A percentile compares a stretch with the other conserved stretches of the same genome.
These are phyloP conservation scores for Lasioglossum morio DNA, from an alignment of 2,888 invertebrate species.

Conservation along the genomic window DNA sequence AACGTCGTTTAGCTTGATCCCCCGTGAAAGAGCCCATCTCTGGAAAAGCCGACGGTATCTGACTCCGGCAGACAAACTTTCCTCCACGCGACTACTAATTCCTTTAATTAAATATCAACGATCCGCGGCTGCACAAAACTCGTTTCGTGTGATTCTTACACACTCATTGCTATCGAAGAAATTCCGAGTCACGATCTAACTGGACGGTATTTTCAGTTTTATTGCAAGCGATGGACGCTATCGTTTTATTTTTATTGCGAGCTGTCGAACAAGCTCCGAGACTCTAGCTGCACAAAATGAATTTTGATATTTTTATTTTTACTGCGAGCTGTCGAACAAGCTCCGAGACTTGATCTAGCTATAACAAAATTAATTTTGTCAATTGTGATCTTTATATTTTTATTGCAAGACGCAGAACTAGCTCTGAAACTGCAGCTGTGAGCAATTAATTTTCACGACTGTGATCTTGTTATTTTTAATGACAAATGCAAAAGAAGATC, in stretches of 20 bases:
- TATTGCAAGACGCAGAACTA: too few relatives aligned
- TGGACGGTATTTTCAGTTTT: background rate
- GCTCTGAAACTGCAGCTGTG: too few relatives aligned
- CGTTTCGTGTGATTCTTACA: too few relatives aligned
- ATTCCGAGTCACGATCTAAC: background rate
- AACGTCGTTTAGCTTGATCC: conserved; percentile 54
- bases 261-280: too few relatives aligned
- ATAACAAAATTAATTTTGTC: too few relatives aligned
- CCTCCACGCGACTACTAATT: background rate
- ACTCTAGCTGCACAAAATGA: background rate
- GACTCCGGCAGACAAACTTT: background rate
- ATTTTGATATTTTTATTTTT: background rate
- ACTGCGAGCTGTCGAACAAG: rapidly evolving
- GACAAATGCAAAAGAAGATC: background rate
- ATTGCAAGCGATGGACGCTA: background rate
- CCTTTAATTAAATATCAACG: background rate
- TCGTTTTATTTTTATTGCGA: background rate
- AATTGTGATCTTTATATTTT: too few relatives aligned
- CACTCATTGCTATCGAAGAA: background rate
- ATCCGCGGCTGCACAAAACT: background rate
- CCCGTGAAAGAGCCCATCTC: conserved; percentile 57
- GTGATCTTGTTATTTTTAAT: too few relatives aligned
- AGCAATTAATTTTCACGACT: too few relatives aligned
- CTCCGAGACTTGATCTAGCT: too few relatives aligned
- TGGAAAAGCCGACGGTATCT: conserved; percentile 34